A percentile compares a stretch with the other conserved stretches of the same genome.
These are phyloP conservation scores for Entosphenus tridentatus DNA, from an alignment of 2,113 vertebrate genomes.

Conservation along the genomic window DNA sequence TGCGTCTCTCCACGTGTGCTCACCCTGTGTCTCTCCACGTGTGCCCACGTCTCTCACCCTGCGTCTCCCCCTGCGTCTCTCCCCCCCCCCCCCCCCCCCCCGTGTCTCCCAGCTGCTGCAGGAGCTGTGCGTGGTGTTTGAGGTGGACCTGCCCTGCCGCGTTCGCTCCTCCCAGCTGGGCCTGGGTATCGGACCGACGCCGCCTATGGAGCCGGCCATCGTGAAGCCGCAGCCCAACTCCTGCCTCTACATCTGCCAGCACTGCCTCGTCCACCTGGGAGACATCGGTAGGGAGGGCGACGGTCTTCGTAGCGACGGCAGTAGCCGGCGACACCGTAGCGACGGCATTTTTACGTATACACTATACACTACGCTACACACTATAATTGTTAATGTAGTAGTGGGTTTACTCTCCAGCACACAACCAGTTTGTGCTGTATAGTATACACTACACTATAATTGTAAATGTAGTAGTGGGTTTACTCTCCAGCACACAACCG, in stretches of 20 bases:
- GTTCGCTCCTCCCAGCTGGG: constrained; percentile 90
- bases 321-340: constrained; percentile 14
- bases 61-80: not conserved
- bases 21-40: too few relatives aligned
- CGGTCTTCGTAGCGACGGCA: constrained; percentile 5
- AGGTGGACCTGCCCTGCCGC: constrained; percentile 86
- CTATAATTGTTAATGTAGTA: too few relatives aligned
- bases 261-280: constrained; percentile 97
- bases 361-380: too few relatives aligned
- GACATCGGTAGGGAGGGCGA: constrained; percentile 53
- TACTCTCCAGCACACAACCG: too few relatives aligned
- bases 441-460: too few relatives aligned
- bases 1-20: too few relatives aligned
- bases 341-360: too few relatives aligned
- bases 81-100: not conserved
- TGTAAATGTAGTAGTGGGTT: too few relatives aligned
- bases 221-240: constrained; percentile 93
- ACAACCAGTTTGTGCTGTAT: too few relatives aligned
- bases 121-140: constrained; percentile 94
- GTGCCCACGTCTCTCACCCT: not conserved
- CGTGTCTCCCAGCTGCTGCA: constrained; percentile 42
- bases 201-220: constrained; percentile 52
- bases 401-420: too few relatives aligned
- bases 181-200: constrained; percentile 88
- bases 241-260: constrained; percentile 98